Evolutionary conservation across 2,888 invertebrate species (phyloP), one percentile per base, ranked within the genome.

Genomic region (Geophilus truncorum): DNA sequence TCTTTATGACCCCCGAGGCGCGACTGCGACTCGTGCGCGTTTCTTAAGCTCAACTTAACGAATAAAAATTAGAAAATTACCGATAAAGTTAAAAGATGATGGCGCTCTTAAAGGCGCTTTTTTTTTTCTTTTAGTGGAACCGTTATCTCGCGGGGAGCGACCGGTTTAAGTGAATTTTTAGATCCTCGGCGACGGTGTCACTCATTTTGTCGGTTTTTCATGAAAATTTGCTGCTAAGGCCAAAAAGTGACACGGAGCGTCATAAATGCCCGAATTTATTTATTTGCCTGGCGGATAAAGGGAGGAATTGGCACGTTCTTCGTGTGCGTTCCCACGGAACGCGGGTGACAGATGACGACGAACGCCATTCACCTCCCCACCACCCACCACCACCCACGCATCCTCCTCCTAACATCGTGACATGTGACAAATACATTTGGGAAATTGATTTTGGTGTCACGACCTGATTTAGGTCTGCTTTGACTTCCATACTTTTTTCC

Each of bases 31-130:
- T 40, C 36, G 36, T 40, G 36, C 36, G 36, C 57, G 57, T 57
- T 57, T 23, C 57, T 57, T 57, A 57, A 57, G 57, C 57, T 57
- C 21, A 57, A 57, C 57, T 23, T 57, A 57, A 18, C 57, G 57
- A 57, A 57, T 57, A 57, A 57, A 57, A 57, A 57, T 57, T 57
- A 57, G 57, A 57, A 57, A 57, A 57, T 57, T 57, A 57, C 57
- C 57, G 57, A 57, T 57, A 57, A 57, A 57, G 21, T 57, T 57
- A 18, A 57, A 57, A 57, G 57, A 21, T 57, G 57, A 57, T 57
- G 57, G 23, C 57, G 5, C 57, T 57, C 23, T 57, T 21, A 57
- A 57, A 57, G 57, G n/a, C 21, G 23, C 21, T 21, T 18, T 57
- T 36, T 12, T 9, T 36, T 12, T 36, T 36, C 36, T 15, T 21